Conservation (phyloP, 2,113 vertebrate species). For the Toxostoma redivivum region DNA sequence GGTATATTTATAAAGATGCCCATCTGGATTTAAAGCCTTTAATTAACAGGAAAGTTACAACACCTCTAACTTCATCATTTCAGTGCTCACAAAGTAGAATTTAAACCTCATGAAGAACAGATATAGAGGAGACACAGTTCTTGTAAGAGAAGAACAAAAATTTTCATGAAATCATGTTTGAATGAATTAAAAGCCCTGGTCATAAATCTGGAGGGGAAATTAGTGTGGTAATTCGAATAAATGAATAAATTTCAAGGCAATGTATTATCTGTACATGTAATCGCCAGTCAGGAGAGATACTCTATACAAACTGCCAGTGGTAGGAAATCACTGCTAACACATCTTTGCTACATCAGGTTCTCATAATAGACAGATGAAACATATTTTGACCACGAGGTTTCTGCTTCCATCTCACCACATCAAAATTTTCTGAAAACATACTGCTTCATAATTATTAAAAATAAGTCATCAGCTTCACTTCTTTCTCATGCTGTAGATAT, state of each 20-base stretch:
- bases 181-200: not conserved
- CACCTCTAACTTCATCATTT: not conserved
- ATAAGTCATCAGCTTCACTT: not conserved
- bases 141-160: not conserved
- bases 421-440: conserved; percentile 28
- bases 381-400: not conserved
- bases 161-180: not conserved
- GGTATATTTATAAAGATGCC: not conserved
- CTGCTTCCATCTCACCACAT: not conserved
- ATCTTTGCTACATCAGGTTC: not conserved
- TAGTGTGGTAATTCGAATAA: not conserved
- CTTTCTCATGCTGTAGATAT: not conserved
- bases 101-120: not conserved
- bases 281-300: not conserved
- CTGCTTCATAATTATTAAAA: conserved; percentile 47
- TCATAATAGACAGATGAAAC: not conserved
- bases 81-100: not conserved
- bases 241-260: not conserved
- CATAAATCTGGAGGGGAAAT: not conserved
- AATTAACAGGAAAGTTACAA: not conserved
- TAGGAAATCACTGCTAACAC: not conserved
- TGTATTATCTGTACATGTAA: not conserved
- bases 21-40: not conserved
- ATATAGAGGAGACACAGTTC: not conserved
- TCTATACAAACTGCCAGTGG: not conserved